Conservation (phyloP, 1,140 invertebrate genomes). For the Cotesia chilonis region DNA sequence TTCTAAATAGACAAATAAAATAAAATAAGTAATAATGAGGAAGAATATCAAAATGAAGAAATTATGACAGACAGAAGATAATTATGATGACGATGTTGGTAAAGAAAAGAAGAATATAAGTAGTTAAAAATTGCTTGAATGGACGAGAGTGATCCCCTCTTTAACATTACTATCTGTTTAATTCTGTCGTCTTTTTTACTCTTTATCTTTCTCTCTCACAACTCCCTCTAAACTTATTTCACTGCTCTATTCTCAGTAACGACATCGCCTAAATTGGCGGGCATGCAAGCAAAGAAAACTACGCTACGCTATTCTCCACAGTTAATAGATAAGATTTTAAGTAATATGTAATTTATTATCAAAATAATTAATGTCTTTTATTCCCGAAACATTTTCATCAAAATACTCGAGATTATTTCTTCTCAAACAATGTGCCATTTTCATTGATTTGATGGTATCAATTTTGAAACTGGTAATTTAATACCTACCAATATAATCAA, state of each 20-base stretch:
- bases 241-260: conserved; percentile 53
- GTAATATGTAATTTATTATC: not conserved
- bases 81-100: too few relatives aligned
- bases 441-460: too few relatives aligned
- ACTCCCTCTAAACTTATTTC: conserved; percentile 38
- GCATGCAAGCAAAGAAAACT: conserved; percentile 25
- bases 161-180: not conserved
- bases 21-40: too few relatives aligned
- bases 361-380: conserved; percentile 13
- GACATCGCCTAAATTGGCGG: conserved; percentile 54
- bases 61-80: too few relatives aligned
- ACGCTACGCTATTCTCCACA: conserved; percentile 41
- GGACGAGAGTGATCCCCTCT: conserved; percentile 15
- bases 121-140: conserved; percentile 23
- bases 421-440: too few relatives aligned
- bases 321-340: conserved; percentile 30
- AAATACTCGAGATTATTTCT: too few relatives aligned
- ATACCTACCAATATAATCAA: not conserved
- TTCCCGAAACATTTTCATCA: too few relatives aligned
- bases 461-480: not conserved
- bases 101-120: too few relatives aligned
- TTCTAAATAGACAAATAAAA: too few relatives aligned
- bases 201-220: conserved; percentile 22
- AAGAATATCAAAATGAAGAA: too few relatives aligned
- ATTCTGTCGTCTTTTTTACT: conserved; percentile 19